Base-by-base conservation (phyloP, 2,797 vertebrate genomes). In the Stomatorhinus walkeri region DNA sequence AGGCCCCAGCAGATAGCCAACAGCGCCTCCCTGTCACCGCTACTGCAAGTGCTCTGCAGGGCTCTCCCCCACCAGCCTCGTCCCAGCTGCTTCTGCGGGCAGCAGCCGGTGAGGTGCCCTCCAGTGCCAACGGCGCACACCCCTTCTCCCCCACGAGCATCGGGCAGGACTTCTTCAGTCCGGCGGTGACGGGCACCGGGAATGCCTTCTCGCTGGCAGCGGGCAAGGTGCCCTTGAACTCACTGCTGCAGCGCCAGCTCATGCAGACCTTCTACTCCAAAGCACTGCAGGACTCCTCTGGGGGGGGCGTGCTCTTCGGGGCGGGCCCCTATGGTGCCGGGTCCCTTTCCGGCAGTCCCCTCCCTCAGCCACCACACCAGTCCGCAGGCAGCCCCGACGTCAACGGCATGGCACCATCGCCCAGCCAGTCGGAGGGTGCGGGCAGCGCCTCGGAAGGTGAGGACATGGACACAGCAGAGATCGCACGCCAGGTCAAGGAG, bases 241-340 rank as follows among this genome's bases (percentile, higher is more conserved):
- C 97, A 92, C 96, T 97, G 92, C 96, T 97, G 92, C 97, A 97
- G 93, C 96, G 96, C 93, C 97, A 97, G 95, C 96, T 98, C 93
- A 97, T 97, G 95, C 97, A 98, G 95, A 97, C 96, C 95, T 97
- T 97, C 96, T 98, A 97, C 96, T 96, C 96, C 96, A 97, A 98
- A 95, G 97, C 97, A 92, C 96, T 97, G 93, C 97, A 98, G 95
- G 97, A 98, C 95, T 90, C 92, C 1, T 88, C 90, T 16, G 96
- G 96, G 90, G 95, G 96, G 95, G 95, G 96, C 94, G 94, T 97
- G 95, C 95, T 97, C 94, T 98, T 97, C 93, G 94, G 96, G 94
- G 96, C 96, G 93, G 95, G 96, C 95, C 96, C 96, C 92, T 97
- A 97, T 95, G 96, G 96, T 95, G 96, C 96, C 95, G 96, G 95